A percentile compares a stretch with the other conserved stretches of the same genome.
These are phyloP conservation scores for Selenia dentaria DNA, from an alignment of 2,888 invertebrate genomes.

Conservation along the genomic window DNA sequence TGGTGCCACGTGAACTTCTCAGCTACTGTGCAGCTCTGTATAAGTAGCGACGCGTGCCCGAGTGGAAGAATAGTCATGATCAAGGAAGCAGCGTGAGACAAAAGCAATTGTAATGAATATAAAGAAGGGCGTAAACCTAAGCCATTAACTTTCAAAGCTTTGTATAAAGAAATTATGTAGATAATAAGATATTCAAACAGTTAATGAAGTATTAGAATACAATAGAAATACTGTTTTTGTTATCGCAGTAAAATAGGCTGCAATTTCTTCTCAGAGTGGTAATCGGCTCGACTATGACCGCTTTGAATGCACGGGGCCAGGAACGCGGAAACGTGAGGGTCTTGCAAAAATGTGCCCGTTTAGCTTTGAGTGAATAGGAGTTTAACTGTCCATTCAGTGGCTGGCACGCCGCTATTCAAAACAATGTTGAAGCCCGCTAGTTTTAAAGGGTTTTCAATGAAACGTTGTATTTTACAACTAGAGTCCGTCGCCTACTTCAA, in stretches of 20 bases:
- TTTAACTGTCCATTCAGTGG: constrained; percentile 72
- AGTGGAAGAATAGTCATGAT: constrained; percentile 47
- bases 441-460: constrained; percentile 51
- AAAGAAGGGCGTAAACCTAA: background rate
- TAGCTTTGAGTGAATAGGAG: constrained; percentile 69
- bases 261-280: constrained; percentile 36
- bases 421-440: constrained; percentile 58
- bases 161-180: background rate
- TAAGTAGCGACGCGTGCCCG: constrained; percentile 51
- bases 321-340: constrained; percentile 69
- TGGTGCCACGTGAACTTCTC: constrained; percentile 26
- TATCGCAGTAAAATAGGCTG: constrained; percentile 19
- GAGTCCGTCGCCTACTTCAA: constrained; percentile 6
- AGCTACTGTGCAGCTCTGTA: constrained; percentile 22
- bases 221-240: constrained; percentile 1
- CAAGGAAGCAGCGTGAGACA: constrained; percentile 22
- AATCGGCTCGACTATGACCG: constrained; percentile 28
- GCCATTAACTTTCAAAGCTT: too few species aligned
- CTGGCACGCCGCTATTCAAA: constrained; percentile 59
- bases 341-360: constrained; percentile 66
- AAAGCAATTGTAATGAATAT: too few species aligned
- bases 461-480: constrained; percentile 12
- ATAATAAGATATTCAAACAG: background rate
- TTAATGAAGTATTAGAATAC: constrained; percentile 1
- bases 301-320: constrained; percentile 42